These are phyloP conservation scores for Elymnias hypermnestra DNA, from an alignment of 1,140 invertebrate genomes.

Conservation along the genomic window DNA sequence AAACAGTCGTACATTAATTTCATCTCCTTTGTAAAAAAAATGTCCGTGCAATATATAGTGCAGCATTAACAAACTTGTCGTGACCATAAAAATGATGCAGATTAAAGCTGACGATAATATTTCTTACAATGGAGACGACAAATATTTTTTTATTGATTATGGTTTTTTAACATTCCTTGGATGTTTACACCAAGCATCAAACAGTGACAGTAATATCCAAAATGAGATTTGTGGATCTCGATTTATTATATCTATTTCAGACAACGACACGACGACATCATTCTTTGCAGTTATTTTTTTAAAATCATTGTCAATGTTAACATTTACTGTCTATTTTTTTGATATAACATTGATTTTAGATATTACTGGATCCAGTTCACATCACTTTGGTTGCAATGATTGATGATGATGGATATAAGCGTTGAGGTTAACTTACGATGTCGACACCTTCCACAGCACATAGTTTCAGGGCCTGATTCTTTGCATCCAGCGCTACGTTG, in stretches of 20 bases:
- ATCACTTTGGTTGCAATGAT: constrained; percentile 14
- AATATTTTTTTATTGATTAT: not conserved
- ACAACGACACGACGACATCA: no score
- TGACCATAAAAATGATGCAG: not conserved
- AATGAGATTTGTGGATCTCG: not conserved
- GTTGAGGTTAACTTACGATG: constrained; percentile 83
- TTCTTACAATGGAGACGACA: not conserved
- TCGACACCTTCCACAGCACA: constrained; percentile 97
- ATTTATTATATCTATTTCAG: no score
- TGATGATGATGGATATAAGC: constrained; percentile 8
- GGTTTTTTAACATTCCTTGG: not conserved
- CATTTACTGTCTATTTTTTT: not conserved
- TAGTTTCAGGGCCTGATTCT: constrained; percentile 96
- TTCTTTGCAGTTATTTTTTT: no score
- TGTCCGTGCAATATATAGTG: not conserved
- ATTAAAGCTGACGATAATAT: not conserved
- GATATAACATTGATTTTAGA: not conserved
- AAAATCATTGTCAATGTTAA: not conserved
- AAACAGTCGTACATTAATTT: not conserved
- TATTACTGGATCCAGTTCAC: not conserved
- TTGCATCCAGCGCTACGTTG: constrained; percentile 96
- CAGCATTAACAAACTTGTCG: not conserved
- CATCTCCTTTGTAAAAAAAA: not conserved
- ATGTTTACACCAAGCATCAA: constrained; percentile 2
- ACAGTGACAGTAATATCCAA: constrained; percentile 13